phyloP scores from a whole-genome alignment of 2,888 invertebrate genomes.

The Chydorus sphaericus region DNA sequence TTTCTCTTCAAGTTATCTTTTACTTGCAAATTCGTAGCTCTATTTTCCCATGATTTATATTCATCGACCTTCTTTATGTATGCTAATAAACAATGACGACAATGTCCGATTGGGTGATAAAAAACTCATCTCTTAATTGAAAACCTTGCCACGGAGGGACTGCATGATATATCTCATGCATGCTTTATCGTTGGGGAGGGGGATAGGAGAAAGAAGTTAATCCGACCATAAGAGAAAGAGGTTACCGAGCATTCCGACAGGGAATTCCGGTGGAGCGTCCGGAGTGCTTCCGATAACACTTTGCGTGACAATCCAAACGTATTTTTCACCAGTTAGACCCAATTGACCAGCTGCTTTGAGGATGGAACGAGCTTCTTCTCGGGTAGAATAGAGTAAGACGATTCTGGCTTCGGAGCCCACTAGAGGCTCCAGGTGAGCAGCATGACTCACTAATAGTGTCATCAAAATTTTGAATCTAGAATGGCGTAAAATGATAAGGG shows the following conservation, averaged over 20 bases:
- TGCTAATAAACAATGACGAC: too few species aligned
- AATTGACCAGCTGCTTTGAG: conserved; percentile 53
- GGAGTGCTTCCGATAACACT: conserved; percentile 51
- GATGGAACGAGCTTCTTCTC: conserved; percentile 72
- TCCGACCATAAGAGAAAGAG: conserved; percentile 19
- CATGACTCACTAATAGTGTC: conserved; percentile 50
- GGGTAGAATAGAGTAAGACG: conserved; percentile 78
- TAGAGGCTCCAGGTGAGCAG: conserved; percentile 45
- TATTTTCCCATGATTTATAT: too few species aligned
- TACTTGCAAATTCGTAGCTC: too few species aligned
- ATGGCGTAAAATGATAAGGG: background rate
- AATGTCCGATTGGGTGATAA: too few species aligned
- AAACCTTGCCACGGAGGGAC: too few species aligned
- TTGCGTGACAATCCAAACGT: conserved; percentile 93
- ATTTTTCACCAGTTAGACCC: conserved; percentile 75
- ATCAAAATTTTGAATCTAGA: conserved; percentile 68
- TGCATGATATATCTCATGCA: too few species aligned
- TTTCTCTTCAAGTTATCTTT: too few species aligned
- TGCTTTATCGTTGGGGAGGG: too few species aligned
- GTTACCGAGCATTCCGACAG: conserved; percentile 80
- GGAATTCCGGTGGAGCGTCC: conserved; percentile 57
- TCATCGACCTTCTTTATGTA: too few species aligned
- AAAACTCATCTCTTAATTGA: too few species aligned
- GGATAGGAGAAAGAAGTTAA: too few species aligned
- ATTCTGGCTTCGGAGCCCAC: conserved; percentile 83